A percentile compares a stretch with the other conserved stretches of the same genome.
These are phyloP conservation scores for Diachrysia chrysitis DNA, from an alignment of 2,888 invertebrate genomes.

Conservation along the genomic window DNA sequence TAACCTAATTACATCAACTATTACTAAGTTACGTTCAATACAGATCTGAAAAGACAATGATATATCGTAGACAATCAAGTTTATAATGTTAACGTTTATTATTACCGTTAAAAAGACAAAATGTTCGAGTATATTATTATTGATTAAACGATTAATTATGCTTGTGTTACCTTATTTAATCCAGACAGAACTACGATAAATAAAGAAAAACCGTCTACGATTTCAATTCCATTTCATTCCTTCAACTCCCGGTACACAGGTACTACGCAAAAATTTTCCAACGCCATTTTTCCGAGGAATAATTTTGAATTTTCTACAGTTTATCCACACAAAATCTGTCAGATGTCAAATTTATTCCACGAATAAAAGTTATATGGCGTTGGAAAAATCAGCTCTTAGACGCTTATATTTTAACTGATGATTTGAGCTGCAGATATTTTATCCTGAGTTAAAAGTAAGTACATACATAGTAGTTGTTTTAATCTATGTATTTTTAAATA, in stretches of 20 bases:
- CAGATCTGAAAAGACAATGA: conserved; percentile 25
- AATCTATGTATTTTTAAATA: too few species aligned
- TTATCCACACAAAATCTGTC: too few species aligned
- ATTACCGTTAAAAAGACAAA: neutral
- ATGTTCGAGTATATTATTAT: conserved; percentile 22
- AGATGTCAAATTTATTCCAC: too few species aligned
- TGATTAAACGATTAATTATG: conserved; percentile 25
- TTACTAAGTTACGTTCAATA: conserved; percentile 8
- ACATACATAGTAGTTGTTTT: too few species aligned
- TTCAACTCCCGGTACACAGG: conserved; percentile 6
- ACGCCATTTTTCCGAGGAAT: too few species aligned
- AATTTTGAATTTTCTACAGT: too few species aligned
- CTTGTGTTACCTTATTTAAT: neutral
- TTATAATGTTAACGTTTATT: neutral
- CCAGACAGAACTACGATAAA: neutral
- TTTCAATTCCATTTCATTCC: conserved; percentile 3
- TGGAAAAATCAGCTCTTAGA: too few species aligned
- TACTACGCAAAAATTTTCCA: too few species aligned
- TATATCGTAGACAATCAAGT: conserved; percentile 15
- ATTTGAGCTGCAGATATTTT: neutral
- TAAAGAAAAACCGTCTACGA: neutral
- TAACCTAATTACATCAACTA: neutral
- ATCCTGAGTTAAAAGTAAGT: too few species aligned
- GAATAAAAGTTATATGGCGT: too few species aligned
- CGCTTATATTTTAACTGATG: too few species aligned